Base-by-base conservation (phyloP, 2,888 invertebrate genomes). In the Ophion obscuratus region DNA sequence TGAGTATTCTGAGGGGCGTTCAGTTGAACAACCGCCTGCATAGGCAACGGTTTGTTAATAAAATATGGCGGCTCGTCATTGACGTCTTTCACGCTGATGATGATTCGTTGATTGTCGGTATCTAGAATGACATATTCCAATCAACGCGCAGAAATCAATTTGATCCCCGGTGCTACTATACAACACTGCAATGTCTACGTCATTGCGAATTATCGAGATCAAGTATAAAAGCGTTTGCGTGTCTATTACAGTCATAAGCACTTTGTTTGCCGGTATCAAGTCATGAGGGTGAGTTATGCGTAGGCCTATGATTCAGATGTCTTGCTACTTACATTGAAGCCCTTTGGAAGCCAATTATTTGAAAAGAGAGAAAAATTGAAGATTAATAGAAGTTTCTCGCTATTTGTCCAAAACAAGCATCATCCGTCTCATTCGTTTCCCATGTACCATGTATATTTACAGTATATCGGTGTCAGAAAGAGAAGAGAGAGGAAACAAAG, bases 21-120 rank as follows among this genome's bases (percentile, higher is more conserved):
- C 78, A 98, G 96, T 92, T 99, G 98, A 0, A 99, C 99, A 85
- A 99, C 99, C 0, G 99, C 98, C 94, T 99, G 98, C 98, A 99
- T 99, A 24, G 99, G 99, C 88, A 98, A 95, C 0, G 99, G 99
- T 1, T 98, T 96, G 95, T 99, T 99, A 95, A 99, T 98, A 95
- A 99, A 99, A 94, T 98, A 98, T 0, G 99, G 99, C 1, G 98
- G 97, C 94, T 99, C 99, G 94, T 99, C 99, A 95, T 99, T 99
- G 78, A 99, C 97, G 94, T 99, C 99, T 93, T 98, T 97, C 89
- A 99, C 97, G 94, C 97, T 98, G 93, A 99, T 98, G 89, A 98
- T 98, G 78, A 99, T 98, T 76, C 99, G 96, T 94, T 99, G 98
- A 95, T 98, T 98, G 95, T 99, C 99, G 90, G 98, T 98, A 94